Conservation (phyloP, 2,113 vertebrate genomes). For the Thermophis baileyi region DNA sequence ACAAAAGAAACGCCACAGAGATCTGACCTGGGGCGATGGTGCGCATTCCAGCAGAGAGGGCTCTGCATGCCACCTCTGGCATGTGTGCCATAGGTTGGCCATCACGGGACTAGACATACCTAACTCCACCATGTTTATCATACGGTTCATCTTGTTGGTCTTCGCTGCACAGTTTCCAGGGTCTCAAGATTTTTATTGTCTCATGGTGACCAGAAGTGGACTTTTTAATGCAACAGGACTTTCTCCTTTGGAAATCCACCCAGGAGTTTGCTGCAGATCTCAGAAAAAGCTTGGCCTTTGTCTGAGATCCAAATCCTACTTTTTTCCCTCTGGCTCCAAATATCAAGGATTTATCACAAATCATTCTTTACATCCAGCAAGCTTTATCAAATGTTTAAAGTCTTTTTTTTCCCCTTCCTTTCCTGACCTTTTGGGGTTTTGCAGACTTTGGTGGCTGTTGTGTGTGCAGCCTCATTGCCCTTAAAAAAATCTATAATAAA, state of each 20-base stretch:
- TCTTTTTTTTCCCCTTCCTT: neutral
- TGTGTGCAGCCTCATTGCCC: slow-evolving; percentile 32
- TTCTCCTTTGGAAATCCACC: neutral
- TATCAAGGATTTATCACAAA: neutral
- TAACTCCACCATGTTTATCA: no score
- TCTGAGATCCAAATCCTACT: neutral
- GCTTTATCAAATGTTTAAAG: slow-evolving; percentile 26
- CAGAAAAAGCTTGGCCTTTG: slow-evolving; percentile 2
- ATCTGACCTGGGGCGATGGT: no score
- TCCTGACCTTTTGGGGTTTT: slow-evolving; percentile 55
- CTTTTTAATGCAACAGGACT: neutral
- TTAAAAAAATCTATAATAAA: slow-evolving; percentile 69
- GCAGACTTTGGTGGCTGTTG: slow-evolving; percentile 38
- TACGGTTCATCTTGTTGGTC: no score
- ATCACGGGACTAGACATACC: no score
- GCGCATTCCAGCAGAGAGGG: no score
- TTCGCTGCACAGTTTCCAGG: no score
- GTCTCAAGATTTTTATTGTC: neutral
- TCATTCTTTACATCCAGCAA: slow-evolving; percentile 24
- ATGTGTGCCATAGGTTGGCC: no score
- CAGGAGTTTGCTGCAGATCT: neutral
- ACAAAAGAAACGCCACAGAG: no score
- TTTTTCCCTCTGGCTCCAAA: neutral
- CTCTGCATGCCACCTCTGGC: no score
- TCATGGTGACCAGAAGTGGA: neutral